Evolutionary conservation across 2,888 invertebrate genomes (phyloP).

Genomic region (Andrena trimmerana): DNA sequence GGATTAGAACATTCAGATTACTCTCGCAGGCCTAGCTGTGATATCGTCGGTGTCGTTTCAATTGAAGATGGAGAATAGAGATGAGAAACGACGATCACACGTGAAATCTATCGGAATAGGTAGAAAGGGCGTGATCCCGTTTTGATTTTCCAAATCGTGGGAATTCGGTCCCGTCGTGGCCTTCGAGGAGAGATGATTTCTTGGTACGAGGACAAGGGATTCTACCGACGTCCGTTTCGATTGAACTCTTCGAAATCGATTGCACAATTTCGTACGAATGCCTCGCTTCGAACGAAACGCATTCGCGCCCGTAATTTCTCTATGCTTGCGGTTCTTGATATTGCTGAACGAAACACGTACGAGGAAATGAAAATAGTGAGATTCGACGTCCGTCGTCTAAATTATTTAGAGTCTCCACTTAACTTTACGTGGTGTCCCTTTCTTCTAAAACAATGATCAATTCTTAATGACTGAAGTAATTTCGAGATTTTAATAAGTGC

Average conservation of each 20-base stretch:
- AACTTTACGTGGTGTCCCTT: neutral
- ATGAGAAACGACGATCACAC: neutral
- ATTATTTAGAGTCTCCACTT: neutral
- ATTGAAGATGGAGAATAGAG: neutral
- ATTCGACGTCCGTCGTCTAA: neutral
- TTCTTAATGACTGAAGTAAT: neutral
- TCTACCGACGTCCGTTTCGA: slow-evolving; percentile 11
- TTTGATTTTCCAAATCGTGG: slow-evolving; percentile 36
- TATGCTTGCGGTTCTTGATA: neutral
- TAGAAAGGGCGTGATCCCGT: slow-evolving; percentile 31
- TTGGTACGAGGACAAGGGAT: slow-evolving; percentile 28
- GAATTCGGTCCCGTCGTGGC: slow-evolving; percentile 55
- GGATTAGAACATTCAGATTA: neutral
- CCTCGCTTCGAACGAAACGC: slow-evolving; percentile 15
- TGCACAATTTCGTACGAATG: slow-evolving; percentile 15
- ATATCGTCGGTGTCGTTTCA: neutral
- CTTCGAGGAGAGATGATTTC: slow-evolving; percentile 25
- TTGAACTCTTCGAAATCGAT: slow-evolving; percentile 12
- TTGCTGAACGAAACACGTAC: slow-evolving; percentile 1
- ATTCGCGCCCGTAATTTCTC: slow-evolving; percentile 12
- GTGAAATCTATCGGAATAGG: neutral
- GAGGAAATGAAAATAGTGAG: slow-evolving; percentile 4
- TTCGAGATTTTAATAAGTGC: neutral
- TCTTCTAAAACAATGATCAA: neutral
- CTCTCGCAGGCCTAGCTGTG: neutral